Percentiles rank a stretch among this genome's conserved stretches.
Conservation (phyloP, 1,140 invertebrate genomes). For the Zaprionus vittiger region DNA sequence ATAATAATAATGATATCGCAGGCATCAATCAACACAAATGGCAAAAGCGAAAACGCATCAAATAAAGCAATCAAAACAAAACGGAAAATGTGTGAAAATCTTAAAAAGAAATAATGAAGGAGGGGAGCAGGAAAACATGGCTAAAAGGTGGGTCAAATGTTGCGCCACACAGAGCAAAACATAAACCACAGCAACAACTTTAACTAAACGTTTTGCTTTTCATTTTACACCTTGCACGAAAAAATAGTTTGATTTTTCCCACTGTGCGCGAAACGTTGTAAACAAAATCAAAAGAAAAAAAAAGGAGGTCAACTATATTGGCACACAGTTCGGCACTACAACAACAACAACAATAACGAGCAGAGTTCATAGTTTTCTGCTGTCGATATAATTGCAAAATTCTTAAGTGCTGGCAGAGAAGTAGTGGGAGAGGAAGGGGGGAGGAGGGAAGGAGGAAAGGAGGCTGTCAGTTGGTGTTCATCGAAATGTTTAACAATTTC, state of each 20-base stretch:
- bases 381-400: slow-evolving; percentile 56
- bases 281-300: slow-evolving; percentile 72
- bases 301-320: slow-evolving; percentile 67
- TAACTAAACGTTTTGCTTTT: slow-evolving; percentile 65
- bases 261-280: slow-evolving; percentile 37
- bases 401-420: slow-evolving; percentile 43
- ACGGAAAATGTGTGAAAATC: slow-evolving; percentile 35
- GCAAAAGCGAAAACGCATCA: slow-evolving; percentile 51
- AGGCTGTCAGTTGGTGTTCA: neutral
- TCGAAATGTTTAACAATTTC: slow-evolving; percentile 24
- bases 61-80: slow-evolving; percentile 54
- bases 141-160: slow-evolving; percentile 50
- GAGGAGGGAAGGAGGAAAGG: neutral
- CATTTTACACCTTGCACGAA: slow-evolving; percentile 70
- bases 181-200: slow-evolving; percentile 12
- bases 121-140: neutral
- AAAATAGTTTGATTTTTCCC: slow-evolving; percentile 25
- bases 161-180: slow-evolving; percentile 45
- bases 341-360: slow-evolving; percentile 19
- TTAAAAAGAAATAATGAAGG: neutral
- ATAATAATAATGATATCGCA: slow-evolving; percentile 38
- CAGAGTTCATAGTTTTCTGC: neutral
- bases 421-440: neutral
- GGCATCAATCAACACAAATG: slow-evolving; percentile 50
- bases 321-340: slow-evolving; percentile 48